Evolutionary conservation across 2,888 invertebrate species (phyloP), one percentile per base, ranked within the genome.

Genomic region (Pollenia labialis): DNA sequence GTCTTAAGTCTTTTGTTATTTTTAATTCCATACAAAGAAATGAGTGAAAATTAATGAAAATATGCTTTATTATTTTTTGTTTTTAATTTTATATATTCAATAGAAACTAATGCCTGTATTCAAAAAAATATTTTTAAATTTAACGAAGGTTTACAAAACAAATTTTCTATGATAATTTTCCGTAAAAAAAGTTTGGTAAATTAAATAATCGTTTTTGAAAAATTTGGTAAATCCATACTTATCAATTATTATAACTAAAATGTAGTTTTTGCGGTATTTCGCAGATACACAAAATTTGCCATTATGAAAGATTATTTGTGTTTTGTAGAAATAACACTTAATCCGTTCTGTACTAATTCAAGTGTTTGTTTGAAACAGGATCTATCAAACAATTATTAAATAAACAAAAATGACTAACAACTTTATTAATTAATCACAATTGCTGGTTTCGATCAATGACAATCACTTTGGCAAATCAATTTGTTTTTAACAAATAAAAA

Each of bases 351-450:
- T 54, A 16, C 9, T 12, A 4, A 52, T 54, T 52, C 2, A 66
- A 6, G 23, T 44, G 42, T 1, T 11, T 23, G 66, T 54, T 66
- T 1, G 2, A 23, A 69, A 42, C 68, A 69, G 69, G 68, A 79
- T 69, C 58, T 68, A 14, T 8, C 16, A 48, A 71, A 80, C n/a
- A 80, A 69, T 58, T 66, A 10, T 12, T 32, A n/a, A 69, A 54
- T 44, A 40, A 16, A 32, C 32, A 68, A 42, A 54, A 72, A 56
- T 60, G n/a, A 58, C 52, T 74, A 77, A 54, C 68, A 79, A 74
- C 32, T 75, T 75, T 48, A 74, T 50, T 75, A 75, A 81, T 68
- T 50, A 60, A 74, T 85, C 68, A 85, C 50, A 68, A 32, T 64
- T 42, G 4, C 11, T 46, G 10, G 14, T 2, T 44, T 7, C 12